Evolutionary conservation across 2,113 vertebrate genomes (phyloP), one percentile per base, ranked within the genome.

Genomic region (Excalfactoria chinensis): DNA sequence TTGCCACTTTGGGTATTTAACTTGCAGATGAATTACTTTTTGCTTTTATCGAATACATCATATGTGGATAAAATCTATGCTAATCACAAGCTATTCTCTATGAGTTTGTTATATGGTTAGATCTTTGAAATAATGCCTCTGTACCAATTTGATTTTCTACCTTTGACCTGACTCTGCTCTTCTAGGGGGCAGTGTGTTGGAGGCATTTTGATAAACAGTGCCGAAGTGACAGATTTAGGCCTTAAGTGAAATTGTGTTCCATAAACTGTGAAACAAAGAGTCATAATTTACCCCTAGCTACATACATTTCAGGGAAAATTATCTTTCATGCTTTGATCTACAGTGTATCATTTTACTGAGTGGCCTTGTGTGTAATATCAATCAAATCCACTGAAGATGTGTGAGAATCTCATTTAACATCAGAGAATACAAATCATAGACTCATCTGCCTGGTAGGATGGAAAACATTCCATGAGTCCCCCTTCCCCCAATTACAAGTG

Each of bases 221-320:
- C 92, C 79, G 90, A 95, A 94, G 90, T 98, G 98, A 98, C 97
- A 97, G 97, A 97, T 98, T 97, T 97, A 48, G 75, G 92, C 95
- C 96, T 95, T 97, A 97, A 98, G 96, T 97, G 96, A 97, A 97
- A 98, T 97, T 97, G 97, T 97, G 96, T 97, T 97, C 97, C 92
- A 95, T 97, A 97, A 98, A 97, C 95, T 97, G 96, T 96, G 97
- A 98, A 98, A 98, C 97, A 97, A 97, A 98, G 97, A 95, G 93
- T 95, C 95, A 79, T 98, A 97, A 97, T 93, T 98, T 97, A 97
- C 93, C 55, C 63, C 84, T 71, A 53, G 95, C 93, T 92, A 82
- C 95, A 97, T 96, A 95, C 92, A 93, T 97, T 97, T 97, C 84
- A 43, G 93, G 25, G 76, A 96, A 97, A 98, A 97, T 97, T 94